phyloP scores from a whole-genome alignment of 2,113 vertebrate species.

The Paradoxurus hermaphroditus region DNA sequence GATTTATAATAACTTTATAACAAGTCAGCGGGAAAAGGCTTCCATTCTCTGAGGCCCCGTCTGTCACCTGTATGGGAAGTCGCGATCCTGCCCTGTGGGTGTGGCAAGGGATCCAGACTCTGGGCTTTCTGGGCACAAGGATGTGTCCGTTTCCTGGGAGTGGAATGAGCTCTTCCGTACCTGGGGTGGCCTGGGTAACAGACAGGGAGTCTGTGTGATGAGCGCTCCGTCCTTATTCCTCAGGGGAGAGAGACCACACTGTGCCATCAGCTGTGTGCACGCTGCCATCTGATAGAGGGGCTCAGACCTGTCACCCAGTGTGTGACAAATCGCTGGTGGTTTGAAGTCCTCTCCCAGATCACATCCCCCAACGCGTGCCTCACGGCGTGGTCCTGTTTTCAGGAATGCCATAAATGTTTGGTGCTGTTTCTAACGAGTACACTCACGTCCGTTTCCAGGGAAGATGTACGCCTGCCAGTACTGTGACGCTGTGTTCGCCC shows the following conservation, averaged over 20 bases:
- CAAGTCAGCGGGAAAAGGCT: neutral
- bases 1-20: neutral
- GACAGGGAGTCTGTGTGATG: neutral
- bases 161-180: neutral
- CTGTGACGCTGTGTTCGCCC: slow-evolving; percentile 90
- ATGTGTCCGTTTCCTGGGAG: neutral
- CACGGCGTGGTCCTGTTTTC: neutral
- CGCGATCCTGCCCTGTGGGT: no score
- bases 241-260: neutral
- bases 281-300: neutral
- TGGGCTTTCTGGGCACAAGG: neutral
- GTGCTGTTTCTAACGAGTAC: neutral
- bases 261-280: neutral
- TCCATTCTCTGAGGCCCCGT: neutral
- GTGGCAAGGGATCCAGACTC: neutral
- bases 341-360: neutral
- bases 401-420: neutral
- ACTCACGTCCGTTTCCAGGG: slow-evolving; percentile 78
- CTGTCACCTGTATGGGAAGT: neutral
- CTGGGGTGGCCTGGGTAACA: neutral
- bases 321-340: neutral
- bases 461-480: slow-evolving; percentile 94
- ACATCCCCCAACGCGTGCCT: neutral
- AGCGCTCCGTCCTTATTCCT: neutral
- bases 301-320: neutral